Conservation (phyloP, 2,113 vertebrate species). For the Mandrillus leucophaeus region DNA sequence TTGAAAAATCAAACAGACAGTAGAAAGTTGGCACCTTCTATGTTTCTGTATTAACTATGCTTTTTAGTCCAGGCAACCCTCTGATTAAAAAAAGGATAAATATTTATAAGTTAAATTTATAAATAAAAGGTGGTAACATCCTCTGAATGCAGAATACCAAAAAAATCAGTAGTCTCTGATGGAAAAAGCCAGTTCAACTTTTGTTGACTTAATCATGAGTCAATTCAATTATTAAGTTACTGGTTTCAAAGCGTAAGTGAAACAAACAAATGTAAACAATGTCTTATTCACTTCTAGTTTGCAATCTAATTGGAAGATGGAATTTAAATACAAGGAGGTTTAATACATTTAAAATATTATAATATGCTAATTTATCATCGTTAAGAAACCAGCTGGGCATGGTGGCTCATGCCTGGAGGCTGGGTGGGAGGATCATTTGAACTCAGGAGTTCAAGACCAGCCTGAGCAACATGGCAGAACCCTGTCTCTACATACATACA, state of each 20-base stretch:
- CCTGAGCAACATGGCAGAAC: no score
- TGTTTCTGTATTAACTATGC: not conserved
- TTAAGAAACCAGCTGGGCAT: not conserved
- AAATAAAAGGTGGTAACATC: not conserved
- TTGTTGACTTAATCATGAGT: constrained; percentile 24
- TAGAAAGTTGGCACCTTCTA: not conserved
- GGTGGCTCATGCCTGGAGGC: no score
- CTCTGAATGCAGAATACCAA: not conserved
- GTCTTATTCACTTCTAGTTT: not conserved
- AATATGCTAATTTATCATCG: not conserved
- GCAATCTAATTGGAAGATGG: constrained; percentile 5
- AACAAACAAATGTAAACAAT: not conserved
- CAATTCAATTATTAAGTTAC: constrained; percentile 23
- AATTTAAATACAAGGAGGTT: constrained; percentile 24
- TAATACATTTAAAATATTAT: constrained; percentile 16
- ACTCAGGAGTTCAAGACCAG: no score
- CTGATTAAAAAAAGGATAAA: not conserved
- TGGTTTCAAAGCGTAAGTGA: constrained; percentile 6
- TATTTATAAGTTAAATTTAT: not conserved
- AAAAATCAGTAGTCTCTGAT: not conserved
- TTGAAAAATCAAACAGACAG: not conserved
- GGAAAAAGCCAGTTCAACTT: constrained; percentile 11
- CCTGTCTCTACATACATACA: no score
- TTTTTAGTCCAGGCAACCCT: not conserved
- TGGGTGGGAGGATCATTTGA: no score